These are phyloP conservation scores for Rhyacophila evoluta DNA, from an alignment of 2,888 invertebrate genomes.

Conservation along the genomic window DNA sequence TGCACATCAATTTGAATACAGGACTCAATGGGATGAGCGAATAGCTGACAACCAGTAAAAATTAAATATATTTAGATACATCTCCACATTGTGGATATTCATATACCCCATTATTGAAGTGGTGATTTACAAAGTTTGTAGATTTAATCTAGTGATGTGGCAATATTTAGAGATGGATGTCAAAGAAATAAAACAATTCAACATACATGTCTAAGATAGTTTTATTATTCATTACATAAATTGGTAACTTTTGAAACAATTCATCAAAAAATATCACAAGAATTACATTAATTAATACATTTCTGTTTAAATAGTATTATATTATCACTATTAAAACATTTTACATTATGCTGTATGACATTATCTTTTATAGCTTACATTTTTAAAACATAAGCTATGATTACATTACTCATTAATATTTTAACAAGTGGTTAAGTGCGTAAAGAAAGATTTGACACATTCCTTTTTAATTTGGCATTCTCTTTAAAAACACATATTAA, in stretches of 20 bases:
- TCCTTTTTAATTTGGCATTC: slow-evolving; percentile 6
- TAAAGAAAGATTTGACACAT: slow-evolving; percentile 11
- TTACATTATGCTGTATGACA: neutral
- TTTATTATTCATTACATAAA: slow-evolving; percentile 23
- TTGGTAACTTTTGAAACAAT: slow-evolving; percentile 14
- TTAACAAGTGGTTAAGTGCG: slow-evolving; percentile 6
- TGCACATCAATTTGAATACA: too few species aligned
- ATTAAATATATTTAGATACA: too few species aligned
- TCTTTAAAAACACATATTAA: neutral
- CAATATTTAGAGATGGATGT: too few species aligned
- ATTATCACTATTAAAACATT: neutral
- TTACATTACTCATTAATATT: neutral
- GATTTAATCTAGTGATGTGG: too few species aligned
- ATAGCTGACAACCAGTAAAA: too few species aligned
- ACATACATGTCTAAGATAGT: slow-evolving; percentile 13
- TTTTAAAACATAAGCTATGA: slow-evolving; percentile 3
- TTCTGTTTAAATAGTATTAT: neutral
- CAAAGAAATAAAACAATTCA: too few species aligned
- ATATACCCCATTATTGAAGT: too few species aligned
- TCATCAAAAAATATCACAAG: slow-evolving; percentile 13
- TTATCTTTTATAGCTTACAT: neutral
- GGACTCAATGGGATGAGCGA: too few species aligned
- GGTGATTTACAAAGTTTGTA: too few species aligned
- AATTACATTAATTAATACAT: slow-evolving; percentile 8
- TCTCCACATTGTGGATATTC: too few species aligned